These are phyloP conservation scores for Spondyliosoma cantharus DNA, from an alignment of 2,797 vertebrate genomes.

Conservation along the genomic window DNA sequence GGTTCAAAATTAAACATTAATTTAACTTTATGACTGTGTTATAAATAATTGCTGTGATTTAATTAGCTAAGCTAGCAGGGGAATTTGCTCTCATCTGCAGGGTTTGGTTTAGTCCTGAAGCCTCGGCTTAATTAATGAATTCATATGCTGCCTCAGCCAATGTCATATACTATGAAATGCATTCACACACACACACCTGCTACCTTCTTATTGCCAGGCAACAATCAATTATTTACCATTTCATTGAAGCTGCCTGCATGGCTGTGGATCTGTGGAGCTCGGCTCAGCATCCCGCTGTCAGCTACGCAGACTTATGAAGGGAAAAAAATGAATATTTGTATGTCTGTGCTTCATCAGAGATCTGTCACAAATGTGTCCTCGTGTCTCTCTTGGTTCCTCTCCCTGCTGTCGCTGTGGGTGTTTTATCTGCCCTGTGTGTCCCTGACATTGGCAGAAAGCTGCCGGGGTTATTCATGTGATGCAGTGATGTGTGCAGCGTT, in stretches of 20 bases:
- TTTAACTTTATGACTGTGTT: constrained; percentile 54
- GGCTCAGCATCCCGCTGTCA: constrained; percentile 33
- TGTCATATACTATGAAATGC: constrained; percentile 34
- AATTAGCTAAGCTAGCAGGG: constrained; percentile 65
- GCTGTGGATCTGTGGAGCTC: constrained; percentile 47
- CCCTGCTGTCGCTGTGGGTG: constrained; percentile 52
- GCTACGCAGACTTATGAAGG: constrained; percentile 24
- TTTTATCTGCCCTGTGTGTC: constrained; percentile 47
- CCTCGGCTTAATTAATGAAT: constrained; percentile 63
- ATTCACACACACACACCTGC: constrained; percentile 37
- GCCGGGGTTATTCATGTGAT: constrained; percentile 60
- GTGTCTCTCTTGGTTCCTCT: constrained; percentile 30
- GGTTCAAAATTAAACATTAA: constrained; percentile 58
- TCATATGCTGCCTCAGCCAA: constrained; percentile 34
- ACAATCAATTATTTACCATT: constrained; percentile 74
- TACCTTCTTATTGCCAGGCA: constrained; percentile 54
- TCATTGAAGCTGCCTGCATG: constrained; percentile 61
- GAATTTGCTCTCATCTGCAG: constrained; percentile 48
- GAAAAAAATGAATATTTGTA: constrained; percentile 41
- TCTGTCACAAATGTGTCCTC: constrained; percentile 50
- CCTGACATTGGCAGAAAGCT: constrained; percentile 66
- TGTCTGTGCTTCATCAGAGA: constrained; percentile 50
- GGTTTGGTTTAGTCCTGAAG: constrained; percentile 51
- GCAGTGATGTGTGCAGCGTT: constrained; percentile 70
- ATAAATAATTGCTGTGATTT: constrained; percentile 71